These are phyloP conservation scores for Phaethornis superciliosus DNA, from an alignment of 2,113 vertebrate genomes.

Conservation along the genomic window DNA sequence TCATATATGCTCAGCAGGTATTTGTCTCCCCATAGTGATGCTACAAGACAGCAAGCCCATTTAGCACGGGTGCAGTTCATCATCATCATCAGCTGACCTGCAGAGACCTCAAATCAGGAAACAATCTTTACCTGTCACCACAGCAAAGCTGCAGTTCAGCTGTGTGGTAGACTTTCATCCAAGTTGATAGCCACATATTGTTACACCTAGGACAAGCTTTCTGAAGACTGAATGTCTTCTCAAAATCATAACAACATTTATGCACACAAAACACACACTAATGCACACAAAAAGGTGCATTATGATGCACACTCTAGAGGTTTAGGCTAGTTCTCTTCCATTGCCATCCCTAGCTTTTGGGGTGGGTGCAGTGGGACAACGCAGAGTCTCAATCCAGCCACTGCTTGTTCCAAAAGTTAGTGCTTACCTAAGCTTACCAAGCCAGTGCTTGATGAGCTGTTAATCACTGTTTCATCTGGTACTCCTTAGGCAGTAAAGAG, in stretches of 20 bases:
- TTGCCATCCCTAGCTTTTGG: background rate
- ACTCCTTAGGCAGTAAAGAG: background rate
- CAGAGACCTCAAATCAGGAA: accelerated
- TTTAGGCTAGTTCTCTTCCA: background rate
- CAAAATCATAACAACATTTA: background rate
- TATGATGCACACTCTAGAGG: accelerated
- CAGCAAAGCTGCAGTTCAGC: background rate
- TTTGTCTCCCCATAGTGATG: accelerated
- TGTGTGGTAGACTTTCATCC: no score
- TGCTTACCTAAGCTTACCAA: background rate
- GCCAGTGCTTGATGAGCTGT: background rate
- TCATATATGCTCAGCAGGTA: accelerated
- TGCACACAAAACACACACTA: no score
- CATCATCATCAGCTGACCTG: accelerated
- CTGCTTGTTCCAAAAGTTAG: background rate
- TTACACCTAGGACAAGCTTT: no score
- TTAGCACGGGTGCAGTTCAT: accelerated
- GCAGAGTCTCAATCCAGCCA: accelerated
- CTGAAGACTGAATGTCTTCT: no score
- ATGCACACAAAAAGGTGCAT: no score
- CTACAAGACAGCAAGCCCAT: accelerated
- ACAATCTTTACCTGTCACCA: background rate
- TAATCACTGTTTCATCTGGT: background rate
- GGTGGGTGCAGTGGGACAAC: no score
- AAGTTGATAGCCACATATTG: accelerated